phyloP scores from a whole-genome alignment of 2,888 invertebrate genomes.

The Taphrorychus bicolor region DNA sequence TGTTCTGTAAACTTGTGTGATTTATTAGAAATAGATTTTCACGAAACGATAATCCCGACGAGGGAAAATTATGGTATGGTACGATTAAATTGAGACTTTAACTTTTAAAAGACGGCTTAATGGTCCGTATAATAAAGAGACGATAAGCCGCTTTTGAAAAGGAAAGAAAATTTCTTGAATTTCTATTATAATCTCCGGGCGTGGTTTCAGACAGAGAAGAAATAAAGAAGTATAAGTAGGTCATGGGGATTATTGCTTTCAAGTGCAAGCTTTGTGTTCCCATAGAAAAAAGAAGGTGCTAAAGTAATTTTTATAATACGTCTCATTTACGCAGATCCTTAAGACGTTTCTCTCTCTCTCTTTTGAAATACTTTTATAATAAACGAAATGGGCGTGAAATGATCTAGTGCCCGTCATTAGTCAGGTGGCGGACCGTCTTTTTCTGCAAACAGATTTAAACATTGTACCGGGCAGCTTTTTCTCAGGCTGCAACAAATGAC shows the following conservation, averaged over 20 bases:
- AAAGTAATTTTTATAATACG: neutral
- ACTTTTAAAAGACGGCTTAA: slow-evolving; percentile 27
- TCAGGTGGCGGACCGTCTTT: neutral
- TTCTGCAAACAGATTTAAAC: slow-evolving; percentile 9
- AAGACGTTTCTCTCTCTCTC: neutral
- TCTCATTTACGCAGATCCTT: neutral
- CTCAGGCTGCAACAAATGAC: slow-evolving; percentile 20
- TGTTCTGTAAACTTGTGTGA: slow-evolving; percentile 34
- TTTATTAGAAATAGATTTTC: slow-evolving; percentile 36
- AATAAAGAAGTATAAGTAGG: neutral
- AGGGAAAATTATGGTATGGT: slow-evolving; percentile 24
- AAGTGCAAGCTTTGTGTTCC: neutral
- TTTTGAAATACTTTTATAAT: neutral
- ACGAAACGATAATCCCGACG: slow-evolving; percentile 21
- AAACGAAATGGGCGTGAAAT: neutral
- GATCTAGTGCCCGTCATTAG: neutral
- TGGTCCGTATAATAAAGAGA: slow-evolving; percentile 33
- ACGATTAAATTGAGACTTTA: slow-evolving; percentile 31
- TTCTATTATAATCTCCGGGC: slow-evolving; percentile 1
- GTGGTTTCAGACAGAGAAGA: neutral
- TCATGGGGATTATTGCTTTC: neutral
- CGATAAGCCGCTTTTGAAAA: slow-evolving; percentile 17
- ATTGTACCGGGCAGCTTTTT: slow-evolving; percentile 18
- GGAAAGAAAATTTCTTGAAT: slow-evolving; percentile 10
- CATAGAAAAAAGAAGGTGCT: neutral